Percentiles rank a stretch among this genome's conserved stretches.
These are phyloP conservation scores for Bostrychus sinensis DNA, from an alignment of 2,113 vertebrate genomes.

Conservation along the genomic window DNA sequence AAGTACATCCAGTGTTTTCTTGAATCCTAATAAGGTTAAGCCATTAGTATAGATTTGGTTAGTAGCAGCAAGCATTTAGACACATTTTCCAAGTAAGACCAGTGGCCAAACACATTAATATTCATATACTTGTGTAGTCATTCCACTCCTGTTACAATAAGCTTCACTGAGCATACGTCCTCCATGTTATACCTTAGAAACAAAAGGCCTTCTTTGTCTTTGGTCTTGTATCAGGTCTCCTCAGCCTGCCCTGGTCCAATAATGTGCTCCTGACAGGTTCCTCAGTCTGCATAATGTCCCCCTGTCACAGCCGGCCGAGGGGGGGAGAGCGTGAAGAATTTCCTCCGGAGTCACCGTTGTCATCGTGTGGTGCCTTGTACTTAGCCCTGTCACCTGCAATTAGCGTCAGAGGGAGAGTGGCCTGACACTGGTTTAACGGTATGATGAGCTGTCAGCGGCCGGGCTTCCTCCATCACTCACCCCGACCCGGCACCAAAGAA, in stretches of 20 bases:
- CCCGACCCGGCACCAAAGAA: conserved; percentile 23
- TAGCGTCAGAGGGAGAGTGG: conserved; percentile 67
- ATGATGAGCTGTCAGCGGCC: conserved; percentile 64
- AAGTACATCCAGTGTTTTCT: too few species aligned
- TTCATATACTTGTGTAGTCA: neutral
- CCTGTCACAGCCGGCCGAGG: conserved; percentile 62
- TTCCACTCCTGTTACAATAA: neutral
- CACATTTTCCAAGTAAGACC: too few species aligned
- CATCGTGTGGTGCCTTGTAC: conserved; percentile 67
- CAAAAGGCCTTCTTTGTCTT: conserved; percentile 1
- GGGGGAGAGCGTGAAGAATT: conserved; percentile 65
- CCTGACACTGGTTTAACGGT: conserved; percentile 64
- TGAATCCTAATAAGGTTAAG: too few species aligned
- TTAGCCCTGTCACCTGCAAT: conserved; percentile 80
- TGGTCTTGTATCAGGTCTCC: conserved; percentile 13
- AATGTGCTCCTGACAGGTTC: conserved; percentile 49
- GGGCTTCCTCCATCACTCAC: conserved; percentile 33
- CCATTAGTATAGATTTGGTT: too few species aligned
- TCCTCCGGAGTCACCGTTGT: conserved; percentile 72
- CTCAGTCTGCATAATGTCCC: conserved; percentile 64
- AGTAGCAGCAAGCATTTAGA: too few species aligned
- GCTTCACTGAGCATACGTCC: neutral
- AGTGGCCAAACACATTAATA: neutral
- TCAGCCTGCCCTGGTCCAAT: conserved; percentile 25
- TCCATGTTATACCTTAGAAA: neutral